A percentile compares a stretch with the other conserved stretches of the same genome.
phyloP scores from a whole-genome alignment of 1,140 invertebrate species.

The Doryteuthis pealeii region DNA sequence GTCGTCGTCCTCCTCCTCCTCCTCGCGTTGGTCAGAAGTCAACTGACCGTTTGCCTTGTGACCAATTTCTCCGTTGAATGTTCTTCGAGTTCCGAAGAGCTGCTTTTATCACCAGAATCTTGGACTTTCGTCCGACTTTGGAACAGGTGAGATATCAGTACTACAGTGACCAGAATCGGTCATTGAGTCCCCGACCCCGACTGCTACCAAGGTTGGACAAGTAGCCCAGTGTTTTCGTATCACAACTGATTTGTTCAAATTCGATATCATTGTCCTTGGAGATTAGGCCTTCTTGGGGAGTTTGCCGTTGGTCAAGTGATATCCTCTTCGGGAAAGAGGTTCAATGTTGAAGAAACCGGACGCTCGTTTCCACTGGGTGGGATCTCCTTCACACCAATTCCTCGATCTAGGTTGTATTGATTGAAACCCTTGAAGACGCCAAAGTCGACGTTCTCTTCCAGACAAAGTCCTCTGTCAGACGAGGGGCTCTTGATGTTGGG shows the following conservation, averaged over 20 bases:
- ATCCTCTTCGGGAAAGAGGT: neutral
- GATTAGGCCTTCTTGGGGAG: neutral
- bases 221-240: slow-evolving; percentile 6
- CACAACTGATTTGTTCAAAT: slow-evolving; percentile 12
- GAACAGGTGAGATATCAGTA: slow-evolving; percentile 40
- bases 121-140: slow-evolving; percentile 22
- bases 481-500: neutral
- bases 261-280: neutral
- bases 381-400: neutral
- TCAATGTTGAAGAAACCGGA: neutral
- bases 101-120: slow-evolving; percentile 14
- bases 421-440: slow-evolving; percentile 20
- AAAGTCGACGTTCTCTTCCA: slow-evolving; percentile 1
- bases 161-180: slow-evolving; percentile 45
- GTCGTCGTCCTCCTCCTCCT: neutral
- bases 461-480: slow-evolving; percentile 3
- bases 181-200: slow-evolving; percentile 27
- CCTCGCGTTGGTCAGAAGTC: neutral
- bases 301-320: neutral
- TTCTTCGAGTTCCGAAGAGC: slow-evolving; percentile 8
- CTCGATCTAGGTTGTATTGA: neutral
- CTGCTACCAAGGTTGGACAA: neutral
- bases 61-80: neutral
- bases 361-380: neutral
- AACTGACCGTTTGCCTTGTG: neutral